These are phyloP conservation scores for Dipodomys spectabilis DNA, from an alignment of 2,113 vertebrate species.

Conservation along the genomic window DNA sequence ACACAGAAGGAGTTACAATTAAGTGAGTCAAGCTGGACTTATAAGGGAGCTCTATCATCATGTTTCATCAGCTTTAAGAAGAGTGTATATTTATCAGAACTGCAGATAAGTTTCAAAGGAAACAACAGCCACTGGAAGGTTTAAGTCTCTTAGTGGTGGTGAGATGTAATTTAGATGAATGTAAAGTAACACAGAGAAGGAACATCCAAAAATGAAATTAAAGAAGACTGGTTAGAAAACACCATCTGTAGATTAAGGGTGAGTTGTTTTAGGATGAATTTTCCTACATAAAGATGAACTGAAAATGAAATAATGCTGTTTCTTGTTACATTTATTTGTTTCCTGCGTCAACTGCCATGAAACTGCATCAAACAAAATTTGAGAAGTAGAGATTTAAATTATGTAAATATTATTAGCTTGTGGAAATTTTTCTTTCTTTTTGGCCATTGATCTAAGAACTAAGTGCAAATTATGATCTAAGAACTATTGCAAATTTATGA, in stretches of 20 bases:
- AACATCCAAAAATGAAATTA: neutral
- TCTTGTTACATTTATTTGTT: no score
- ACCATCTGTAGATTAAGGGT: neutral
- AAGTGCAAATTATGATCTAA: neutral
- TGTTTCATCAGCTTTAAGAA: slow-evolving; percentile 16
- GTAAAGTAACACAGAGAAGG: neutral
- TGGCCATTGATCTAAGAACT: neutral
- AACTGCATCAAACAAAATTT: neutral
- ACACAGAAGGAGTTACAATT: slow-evolving; percentile 18
- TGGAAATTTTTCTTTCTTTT: neutral
- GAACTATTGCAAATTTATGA: neutral
- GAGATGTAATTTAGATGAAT: slow-evolving; percentile 74
- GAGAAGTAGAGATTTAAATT: neutral
- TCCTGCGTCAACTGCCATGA: neutral
- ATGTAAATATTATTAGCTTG: neutral
- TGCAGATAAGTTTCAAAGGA: slow-evolving; percentile 50
- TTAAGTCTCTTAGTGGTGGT: slow-evolving; percentile 14
- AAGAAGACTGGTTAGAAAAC: neutral
- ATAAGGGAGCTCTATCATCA: neutral
- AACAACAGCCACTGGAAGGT: neutral
- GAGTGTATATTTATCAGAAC: slow-evolving; percentile 48
- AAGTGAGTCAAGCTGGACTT: slow-evolving; percentile 8
- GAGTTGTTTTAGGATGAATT: neutral
- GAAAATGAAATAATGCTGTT: neutral
- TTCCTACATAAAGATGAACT: neutral